Evolutionary conservation across 2,797 vertebrate species (phyloP).

Genomic region (Malurus leucopterus): DNA sequence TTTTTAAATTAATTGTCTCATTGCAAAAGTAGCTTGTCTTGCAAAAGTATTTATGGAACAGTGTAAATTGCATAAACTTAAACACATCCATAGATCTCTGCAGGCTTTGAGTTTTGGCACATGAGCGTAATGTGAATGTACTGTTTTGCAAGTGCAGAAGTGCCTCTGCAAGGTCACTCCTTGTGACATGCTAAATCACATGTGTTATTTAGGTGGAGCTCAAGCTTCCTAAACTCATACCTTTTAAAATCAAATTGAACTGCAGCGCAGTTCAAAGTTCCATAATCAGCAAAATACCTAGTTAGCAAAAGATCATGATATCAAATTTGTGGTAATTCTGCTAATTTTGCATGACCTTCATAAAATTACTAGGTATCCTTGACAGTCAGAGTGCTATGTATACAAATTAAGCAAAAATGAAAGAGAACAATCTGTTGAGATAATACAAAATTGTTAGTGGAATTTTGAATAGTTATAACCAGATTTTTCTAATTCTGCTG

Average conservation of each 20-base stretch:
- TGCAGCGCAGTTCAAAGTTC: neutral
- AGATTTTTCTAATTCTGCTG: neutral
- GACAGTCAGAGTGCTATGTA: neutral
- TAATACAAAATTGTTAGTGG: neutral
- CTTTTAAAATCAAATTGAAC: neutral
- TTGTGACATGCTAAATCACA: too few species aligned
- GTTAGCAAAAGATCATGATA: neutral
- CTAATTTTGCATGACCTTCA: neutral
- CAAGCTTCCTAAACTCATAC: neutral
- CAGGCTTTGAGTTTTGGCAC: neutral
- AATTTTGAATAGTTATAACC: neutral
- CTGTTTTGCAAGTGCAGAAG: accelerated
- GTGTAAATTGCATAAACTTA: neutral
- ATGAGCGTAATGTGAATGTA: neutral
- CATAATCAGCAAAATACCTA: neutral
- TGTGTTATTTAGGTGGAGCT: neutral
- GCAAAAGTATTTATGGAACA: neutral
- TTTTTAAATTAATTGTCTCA: neutral
- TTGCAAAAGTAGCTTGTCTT: neutral
- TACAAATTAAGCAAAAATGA: neutral
- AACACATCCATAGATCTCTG: neutral
- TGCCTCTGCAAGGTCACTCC: neutral
- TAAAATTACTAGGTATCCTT: neutral
- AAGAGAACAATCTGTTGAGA: neutral
- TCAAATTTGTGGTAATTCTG: neutral